Conservation (phyloP, 2,113 vertebrate species). For the Malaclemys terrapin region DNA sequence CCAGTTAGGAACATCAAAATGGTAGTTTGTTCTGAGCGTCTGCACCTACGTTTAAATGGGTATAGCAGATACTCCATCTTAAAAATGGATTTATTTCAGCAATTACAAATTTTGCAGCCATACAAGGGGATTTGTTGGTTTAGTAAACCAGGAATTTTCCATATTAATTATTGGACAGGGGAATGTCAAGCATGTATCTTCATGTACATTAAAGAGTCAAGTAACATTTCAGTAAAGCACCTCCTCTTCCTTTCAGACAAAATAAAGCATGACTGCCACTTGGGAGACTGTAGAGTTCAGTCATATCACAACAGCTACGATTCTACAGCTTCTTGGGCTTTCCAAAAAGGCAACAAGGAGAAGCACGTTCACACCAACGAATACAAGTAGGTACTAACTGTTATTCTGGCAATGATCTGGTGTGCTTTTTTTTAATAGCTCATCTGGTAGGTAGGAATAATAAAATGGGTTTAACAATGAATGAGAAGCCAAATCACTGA, state of each 20-base stretch:
- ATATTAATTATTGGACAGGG: background rate
- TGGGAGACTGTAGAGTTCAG: background rate
- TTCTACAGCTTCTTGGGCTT: background rate
- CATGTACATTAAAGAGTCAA: background rate
- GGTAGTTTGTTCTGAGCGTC: slow-evolving; percentile 46
- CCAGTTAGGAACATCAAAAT: slow-evolving; percentile 61
- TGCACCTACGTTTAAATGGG: slow-evolving; percentile 63
- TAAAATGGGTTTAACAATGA: background rate
- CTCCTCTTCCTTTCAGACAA: background rate
- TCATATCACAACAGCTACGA: background rate
- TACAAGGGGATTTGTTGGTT: background rate
- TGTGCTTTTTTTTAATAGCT: background rate
- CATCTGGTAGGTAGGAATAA: background rate
- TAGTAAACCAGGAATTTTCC: background rate
- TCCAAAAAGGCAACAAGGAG: background rate
- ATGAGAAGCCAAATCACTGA: slow-evolving; percentile 12
- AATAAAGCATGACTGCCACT: background rate
- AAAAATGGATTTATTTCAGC: background rate
- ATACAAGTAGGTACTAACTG: background rate
- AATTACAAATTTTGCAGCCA: background rate
- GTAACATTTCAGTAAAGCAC: background rate
- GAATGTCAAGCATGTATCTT: background rate
- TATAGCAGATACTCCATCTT: slow-evolving; percentile 1
- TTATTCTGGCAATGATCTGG: background rate
- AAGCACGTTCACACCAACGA: background rate